Conservation (phyloP, 2,113 vertebrate genomes). For the Megaceryle maxima region DNA sequence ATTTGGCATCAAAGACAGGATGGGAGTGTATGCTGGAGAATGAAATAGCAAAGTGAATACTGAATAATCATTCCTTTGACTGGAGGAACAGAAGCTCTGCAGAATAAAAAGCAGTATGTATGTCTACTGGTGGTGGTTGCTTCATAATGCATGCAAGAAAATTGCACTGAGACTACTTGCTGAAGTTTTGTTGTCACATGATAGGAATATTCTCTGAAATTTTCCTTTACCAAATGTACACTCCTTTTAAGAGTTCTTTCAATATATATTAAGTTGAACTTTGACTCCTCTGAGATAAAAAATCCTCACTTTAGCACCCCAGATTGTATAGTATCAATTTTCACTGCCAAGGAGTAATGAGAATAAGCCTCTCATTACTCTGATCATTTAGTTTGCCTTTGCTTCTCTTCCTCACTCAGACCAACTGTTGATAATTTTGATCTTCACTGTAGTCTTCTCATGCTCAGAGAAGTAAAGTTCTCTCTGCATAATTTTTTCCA, state of each 20-base stretch:
- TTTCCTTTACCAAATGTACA: not conserved
- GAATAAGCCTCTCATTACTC: not conserved
- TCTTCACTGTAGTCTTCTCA: not conserved
- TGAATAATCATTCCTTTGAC: not conserved
- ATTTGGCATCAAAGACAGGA: not conserved
- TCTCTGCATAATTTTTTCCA: not conserved
- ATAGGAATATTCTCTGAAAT: not conserved
- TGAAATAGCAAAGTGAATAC: not conserved
- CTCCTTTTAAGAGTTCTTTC: not conserved
- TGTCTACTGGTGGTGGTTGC: not conserved
- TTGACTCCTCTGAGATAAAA: not conserved
- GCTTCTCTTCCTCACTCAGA: not conserved
- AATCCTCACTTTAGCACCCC: not conserved
- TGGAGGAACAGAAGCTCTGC: not conserved
- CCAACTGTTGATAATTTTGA: not conserved
- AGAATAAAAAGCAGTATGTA: not conserved
- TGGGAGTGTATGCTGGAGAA: not conserved
- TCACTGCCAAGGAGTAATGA: not conserved
- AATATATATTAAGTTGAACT: not conserved
- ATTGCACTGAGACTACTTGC: not conserved
- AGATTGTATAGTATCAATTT: not conserved
- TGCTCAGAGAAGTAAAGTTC: not conserved
- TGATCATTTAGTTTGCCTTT: not conserved
- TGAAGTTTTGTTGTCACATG: not conserved
- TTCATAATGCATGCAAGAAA: not conserved